Percentiles rank a stretch among this genome's conserved stretches.
Conservation (phyloP, 2,113 vertebrate genomes). For the Typhlomys cinereus region DNA sequence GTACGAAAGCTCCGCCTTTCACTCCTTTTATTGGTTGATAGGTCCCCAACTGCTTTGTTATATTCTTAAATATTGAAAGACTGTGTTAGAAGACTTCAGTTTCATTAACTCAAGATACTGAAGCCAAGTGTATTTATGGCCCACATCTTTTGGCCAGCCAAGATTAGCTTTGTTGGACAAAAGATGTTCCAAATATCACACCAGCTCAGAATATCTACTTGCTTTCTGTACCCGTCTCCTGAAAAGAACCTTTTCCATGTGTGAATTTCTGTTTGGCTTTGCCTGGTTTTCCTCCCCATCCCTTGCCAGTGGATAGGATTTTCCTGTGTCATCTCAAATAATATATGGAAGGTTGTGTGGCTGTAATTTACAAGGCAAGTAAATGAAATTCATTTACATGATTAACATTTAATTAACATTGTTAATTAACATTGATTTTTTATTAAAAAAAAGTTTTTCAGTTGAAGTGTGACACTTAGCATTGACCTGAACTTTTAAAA, state of each 20-base stretch:
- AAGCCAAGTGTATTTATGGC: background rate
- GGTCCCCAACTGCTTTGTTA: background rate
- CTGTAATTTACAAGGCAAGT: conserved; percentile 81
- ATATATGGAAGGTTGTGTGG: conserved; percentile 80
- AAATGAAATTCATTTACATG: conserved; percentile 86
- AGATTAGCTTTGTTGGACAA: conserved; percentile 32
- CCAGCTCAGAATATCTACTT: background rate
- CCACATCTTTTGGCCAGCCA: background rate
- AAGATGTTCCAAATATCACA: conserved; percentile 40
- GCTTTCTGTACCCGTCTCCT: background rate
- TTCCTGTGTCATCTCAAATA: conserved; percentile 80
- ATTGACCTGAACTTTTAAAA: conserved; percentile 87
- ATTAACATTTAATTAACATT: conserved; percentile 89
- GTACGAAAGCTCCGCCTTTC: background rate
- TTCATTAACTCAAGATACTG: conserved; percentile 34
- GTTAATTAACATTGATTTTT: conserved; percentile 86
- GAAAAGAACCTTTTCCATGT: background rate
- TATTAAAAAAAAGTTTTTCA: conserved; percentile 80
- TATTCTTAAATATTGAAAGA: conserved; percentile 46
- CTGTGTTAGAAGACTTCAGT: conserved; percentile 32
- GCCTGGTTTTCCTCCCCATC: conserved; percentile 22
- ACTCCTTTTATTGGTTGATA: background rate
- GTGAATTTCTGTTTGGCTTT: conserved; percentile 22
- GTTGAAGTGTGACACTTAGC: conserved; percentile 85
- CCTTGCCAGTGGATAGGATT: conserved; percentile 70